Evolutionary conservation across 2,797 vertebrate species (phyloP).

Genomic region (Gymnothorax reevesii): DNA sequence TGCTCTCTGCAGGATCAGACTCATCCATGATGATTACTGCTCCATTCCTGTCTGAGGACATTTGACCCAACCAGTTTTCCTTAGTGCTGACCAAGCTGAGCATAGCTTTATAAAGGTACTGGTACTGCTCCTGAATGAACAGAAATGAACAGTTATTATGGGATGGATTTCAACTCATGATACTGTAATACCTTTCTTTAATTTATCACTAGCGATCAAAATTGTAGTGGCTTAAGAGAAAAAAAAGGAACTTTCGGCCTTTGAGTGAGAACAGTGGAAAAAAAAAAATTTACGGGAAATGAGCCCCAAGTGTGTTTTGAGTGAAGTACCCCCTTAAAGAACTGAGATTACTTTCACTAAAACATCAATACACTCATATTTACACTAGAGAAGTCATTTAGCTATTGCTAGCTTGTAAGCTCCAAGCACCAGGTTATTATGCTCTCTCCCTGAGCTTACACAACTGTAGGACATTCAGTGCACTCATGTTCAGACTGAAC

Average conservation of each 20-base stretch:
- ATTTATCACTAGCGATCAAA: not conserved
- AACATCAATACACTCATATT: too few species aligned
- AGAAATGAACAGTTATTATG: not conserved
- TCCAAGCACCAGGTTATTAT: not conserved
- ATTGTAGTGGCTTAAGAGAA: too few species aligned
- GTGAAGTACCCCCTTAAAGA: too few species aligned
- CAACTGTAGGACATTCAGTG: not conserved
- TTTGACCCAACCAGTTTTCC: constrained; percentile 77
- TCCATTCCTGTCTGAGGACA: constrained; percentile 84
- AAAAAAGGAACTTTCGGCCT: too few species aligned
- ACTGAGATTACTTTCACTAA: too few species aligned
- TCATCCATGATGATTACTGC: constrained; percentile 82
- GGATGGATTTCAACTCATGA: constrained; percentile 52
- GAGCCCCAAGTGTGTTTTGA: too few species aligned
- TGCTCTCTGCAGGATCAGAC: constrained; percentile 90
- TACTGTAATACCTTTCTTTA: not conserved
- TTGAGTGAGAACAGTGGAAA: too few species aligned
- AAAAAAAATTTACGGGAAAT: too few species aligned
- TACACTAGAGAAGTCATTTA: not conserved
- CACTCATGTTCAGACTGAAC: not conserved
- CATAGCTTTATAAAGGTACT: constrained; percentile 93
- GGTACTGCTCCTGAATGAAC: constrained; percentile 82
- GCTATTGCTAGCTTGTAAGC: not conserved
- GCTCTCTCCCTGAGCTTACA: not conserved
- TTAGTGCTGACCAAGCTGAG: constrained; percentile 90